Base-by-base conservation (phyloP, 64 coral and sea anemone species). In the Hydrozoanthus tunicans region DNA sequence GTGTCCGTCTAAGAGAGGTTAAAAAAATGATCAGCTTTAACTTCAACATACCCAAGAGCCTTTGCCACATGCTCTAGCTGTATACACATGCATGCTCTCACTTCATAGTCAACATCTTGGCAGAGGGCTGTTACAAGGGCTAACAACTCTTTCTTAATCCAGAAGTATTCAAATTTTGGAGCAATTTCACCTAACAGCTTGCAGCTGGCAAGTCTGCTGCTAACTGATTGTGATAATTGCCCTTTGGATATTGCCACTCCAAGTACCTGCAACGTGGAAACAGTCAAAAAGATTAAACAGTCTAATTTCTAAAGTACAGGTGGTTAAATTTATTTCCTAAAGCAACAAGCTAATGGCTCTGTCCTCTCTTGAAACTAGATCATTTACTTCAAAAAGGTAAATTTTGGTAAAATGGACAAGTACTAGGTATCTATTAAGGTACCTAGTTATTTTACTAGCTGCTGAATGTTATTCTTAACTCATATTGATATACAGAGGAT, bases 81-180 rank as follows among this genome's bases (percentile, higher is more conserved):
- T 24, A 85, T 89, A 73, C 97, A 99, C 97, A 99, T 99, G 73
- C 97, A 99, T 56, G 92, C 97, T 81, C 97, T 91, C 15, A 99
- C 97, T 92, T 99, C 97, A 77, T 99, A 99, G 70, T 99, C 97
- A 20, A 99, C 97, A 92, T 99, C 97, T 91, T 99, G 97, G 86
- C 91, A 96, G 51, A 99, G 80, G 62, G 97, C 95, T 64, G 97
- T 95, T 8, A 99, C 97, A 23, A 99, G 80, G 10, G 64, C 43
- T 83, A 99, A 91, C 5, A 99, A 52, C 53, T 99, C 97, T 54
- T 99, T 99, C 81, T 99, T 99, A 9, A 99, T 99, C 97, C 97
- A 99, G 79, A 92, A 94, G 26, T 91, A 92, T 83, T 99, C 97
- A 94, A 99, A 99, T 68, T 96, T 99, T 17, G 91, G 68, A 59